Conservation (phyloP, 1,140 invertebrate genomes). For the Aphelinus certus region DNA sequence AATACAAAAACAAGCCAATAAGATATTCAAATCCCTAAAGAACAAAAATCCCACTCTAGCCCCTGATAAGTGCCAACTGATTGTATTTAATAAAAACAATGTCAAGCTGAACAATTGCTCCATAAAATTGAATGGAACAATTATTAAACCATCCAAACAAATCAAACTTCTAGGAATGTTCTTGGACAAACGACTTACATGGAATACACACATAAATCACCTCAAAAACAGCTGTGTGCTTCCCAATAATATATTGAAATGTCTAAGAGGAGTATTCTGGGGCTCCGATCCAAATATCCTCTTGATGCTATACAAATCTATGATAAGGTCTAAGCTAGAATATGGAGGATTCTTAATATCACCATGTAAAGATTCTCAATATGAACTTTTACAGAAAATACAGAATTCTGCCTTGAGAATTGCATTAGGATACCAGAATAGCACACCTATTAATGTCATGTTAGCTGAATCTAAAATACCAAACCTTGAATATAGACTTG, state of each 20-base stretch:
- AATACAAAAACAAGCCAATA: neutral
- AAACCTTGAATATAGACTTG: neutral
- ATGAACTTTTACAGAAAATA: conserved; percentile 4
- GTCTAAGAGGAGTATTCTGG: neutral
- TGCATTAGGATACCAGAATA: conserved; percentile 16
- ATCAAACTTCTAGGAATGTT: conserved; percentile 13
- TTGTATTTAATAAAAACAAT: conserved; percentile 4
- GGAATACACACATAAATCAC: neutral
- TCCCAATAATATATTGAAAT: neutral
- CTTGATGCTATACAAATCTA: neutral
- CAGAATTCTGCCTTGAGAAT: conserved; percentile 7
- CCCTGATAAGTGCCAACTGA: neutral
- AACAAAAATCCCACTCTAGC: neutral
- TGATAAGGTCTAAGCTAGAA: conserved; percentile 20
- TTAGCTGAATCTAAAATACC: conserved; percentile 12
- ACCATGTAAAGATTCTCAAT: neutral
- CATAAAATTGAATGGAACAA: neutral
- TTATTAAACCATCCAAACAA: neutral
- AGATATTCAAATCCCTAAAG: neutral
- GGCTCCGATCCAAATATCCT: neutral
- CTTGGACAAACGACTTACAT: neutral
- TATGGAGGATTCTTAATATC: conserved; percentile 11
- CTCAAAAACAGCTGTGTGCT: neutral
- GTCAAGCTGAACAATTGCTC: neutral
- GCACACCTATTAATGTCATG: conserved; percentile 24